Percentiles rank a stretch among this genome's conserved stretches.
Conservation (phyloP, 2,888 invertebrate genomes). For the Drosophila engyochracea region DNA sequence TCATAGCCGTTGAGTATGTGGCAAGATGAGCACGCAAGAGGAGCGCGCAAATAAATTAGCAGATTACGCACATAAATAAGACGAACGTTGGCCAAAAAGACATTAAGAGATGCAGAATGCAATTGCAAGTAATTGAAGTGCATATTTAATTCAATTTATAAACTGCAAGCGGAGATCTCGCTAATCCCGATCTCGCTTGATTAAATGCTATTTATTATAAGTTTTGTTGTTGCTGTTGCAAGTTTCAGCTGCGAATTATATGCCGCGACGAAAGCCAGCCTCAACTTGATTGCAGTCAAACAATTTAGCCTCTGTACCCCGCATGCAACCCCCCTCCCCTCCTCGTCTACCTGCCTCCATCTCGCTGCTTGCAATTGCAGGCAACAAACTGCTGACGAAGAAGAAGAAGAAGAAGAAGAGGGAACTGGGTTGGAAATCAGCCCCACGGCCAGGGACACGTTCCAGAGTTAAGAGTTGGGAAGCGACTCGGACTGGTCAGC, state of each 20-base stretch:
- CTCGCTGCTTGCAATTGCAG: conserved; percentile 22
- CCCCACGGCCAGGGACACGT: conserved; percentile 56
- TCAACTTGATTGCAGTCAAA: conserved; percentile 64
- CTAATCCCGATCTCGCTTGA: conserved; percentile 40
- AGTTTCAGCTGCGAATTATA: conserved; percentile 41
- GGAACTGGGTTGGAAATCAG: conserved; percentile 4
- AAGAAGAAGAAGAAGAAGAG: conserved; percentile 16
- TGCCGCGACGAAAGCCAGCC: conserved; percentile 51
- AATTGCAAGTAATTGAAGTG: conserved; percentile 48
- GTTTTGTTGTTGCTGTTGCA: conserved; percentile 41
- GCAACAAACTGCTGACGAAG: conserved; percentile 15
- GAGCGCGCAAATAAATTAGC: conserved; percentile 59
- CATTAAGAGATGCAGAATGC: conserved; percentile 22
- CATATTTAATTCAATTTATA: conserved; percentile 65
- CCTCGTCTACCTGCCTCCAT: rapidly evolving
- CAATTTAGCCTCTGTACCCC: conserved; percentile 48
- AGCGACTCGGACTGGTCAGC: conserved; percentile 63
- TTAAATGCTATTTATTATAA: conserved; percentile 69
- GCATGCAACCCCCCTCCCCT: neutral
- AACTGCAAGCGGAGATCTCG: conserved; percentile 11
- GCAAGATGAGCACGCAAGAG: conserved; percentile 62
- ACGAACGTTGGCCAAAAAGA: conserved; percentile 14
- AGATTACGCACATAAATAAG: conserved; percentile 56
- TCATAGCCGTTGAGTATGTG: conserved; percentile 69
- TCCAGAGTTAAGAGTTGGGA: conserved; percentile 43